Percentiles rank a stretch among this genome's conserved stretches.
Evolutionary conservation across 53 echinoderm and acorn worm species (phyloP).

Genomic region (Henricia sp.): DNA sequence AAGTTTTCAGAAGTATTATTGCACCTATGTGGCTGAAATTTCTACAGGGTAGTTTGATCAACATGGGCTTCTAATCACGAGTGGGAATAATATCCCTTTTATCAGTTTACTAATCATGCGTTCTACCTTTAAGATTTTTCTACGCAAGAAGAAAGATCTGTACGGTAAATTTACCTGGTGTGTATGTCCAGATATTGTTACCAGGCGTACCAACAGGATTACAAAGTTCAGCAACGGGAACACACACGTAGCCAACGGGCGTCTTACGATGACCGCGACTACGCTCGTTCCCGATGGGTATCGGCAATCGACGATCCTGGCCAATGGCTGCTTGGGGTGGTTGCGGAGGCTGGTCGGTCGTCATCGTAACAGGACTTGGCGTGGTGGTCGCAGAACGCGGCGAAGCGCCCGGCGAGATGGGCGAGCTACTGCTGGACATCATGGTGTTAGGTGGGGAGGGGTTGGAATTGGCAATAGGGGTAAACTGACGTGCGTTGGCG

Average conservation of each 20-base stretch:
- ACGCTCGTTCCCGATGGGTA: slow-evolving; percentile 91
- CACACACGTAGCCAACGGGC: slow-evolving; percentile 73
- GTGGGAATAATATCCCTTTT: too few species aligned
- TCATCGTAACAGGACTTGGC: slow-evolving; percentile 73
- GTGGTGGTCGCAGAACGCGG: slow-evolving; percentile 91
- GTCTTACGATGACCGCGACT: slow-evolving; percentile 81
- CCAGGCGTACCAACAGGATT: slow-evolving; percentile 70
- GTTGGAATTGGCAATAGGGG: slow-evolving; percentile 78
- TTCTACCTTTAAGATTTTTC: too few species aligned
- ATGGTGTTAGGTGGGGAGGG: slow-evolving; percentile 85
- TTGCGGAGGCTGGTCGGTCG: slow-evolving; percentile 52
- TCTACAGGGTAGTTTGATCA: too few species aligned
- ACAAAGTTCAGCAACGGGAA: slow-evolving; percentile 68
- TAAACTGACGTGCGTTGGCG: slow-evolving; percentile 78
- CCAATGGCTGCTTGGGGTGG: slow-evolving; percentile 53
- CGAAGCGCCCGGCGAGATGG: slow-evolving; percentile 92
- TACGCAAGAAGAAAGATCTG: neutral
- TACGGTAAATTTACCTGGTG: slow-evolving; percentile 67
- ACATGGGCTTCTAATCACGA: too few species aligned
- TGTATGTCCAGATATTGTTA: slow-evolving; percentile 90
- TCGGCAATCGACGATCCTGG: slow-evolving; percentile 82
- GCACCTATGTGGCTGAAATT: too few species aligned
- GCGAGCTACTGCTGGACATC: slow-evolving; percentile 84
- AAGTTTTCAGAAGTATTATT: neutral
- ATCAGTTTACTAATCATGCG: too few species aligned